Evolutionary conservation across 2,797 vertebrate genomes (phyloP).

Genomic region (Gouania willdenowi): DNA sequence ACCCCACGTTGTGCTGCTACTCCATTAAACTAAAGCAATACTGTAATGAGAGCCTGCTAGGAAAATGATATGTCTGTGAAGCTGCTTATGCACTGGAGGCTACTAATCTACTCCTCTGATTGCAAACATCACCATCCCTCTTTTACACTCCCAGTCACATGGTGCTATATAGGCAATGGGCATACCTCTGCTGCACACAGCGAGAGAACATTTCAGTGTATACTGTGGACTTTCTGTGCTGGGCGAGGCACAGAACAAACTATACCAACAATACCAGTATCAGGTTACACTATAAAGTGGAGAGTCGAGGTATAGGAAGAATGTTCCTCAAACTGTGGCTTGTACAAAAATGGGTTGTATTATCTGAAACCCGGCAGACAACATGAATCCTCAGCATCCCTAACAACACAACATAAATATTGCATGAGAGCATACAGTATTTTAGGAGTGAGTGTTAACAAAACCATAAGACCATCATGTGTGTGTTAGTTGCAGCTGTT

Average conservation of each 20-base stretch:
- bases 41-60: slow-evolving; percentile 74
- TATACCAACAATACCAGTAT: slow-evolving; percentile 40
- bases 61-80: slow-evolving; percentile 72
- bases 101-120: slow-evolving; percentile 76
- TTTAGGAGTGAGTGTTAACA: slow-evolving; percentile 9
- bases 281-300: slow-evolving; percentile 31
- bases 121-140: slow-evolving; percentile 64
- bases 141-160: slow-evolving; percentile 47
- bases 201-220: slow-evolving; percentile 59
- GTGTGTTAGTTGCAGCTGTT: neutral
- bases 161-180: slow-evolving; percentile 45
- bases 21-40: slow-evolving; percentile 61
- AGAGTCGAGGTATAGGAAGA: slow-evolving; percentile 11
- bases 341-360: slow-evolving; percentile 4
- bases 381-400: too few species aligned
- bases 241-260: slow-evolving; percentile 42
- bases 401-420: too few species aligned
- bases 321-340: slow-evolving; percentile 4
- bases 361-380: too few species aligned
- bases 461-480: slow-evolving; percentile 3
- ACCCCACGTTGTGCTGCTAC: slow-evolving; percentile 51
- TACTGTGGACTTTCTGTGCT: slow-evolving; percentile 56
- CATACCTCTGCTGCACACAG: slow-evolving; percentile 54
- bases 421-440: slow-evolving; percentile 4
- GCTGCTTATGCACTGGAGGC: slow-evolving; percentile 63